Conservation (phyloP, 2,797 vertebrate genomes). For the Melanotaenia parkinsoni region DNA sequence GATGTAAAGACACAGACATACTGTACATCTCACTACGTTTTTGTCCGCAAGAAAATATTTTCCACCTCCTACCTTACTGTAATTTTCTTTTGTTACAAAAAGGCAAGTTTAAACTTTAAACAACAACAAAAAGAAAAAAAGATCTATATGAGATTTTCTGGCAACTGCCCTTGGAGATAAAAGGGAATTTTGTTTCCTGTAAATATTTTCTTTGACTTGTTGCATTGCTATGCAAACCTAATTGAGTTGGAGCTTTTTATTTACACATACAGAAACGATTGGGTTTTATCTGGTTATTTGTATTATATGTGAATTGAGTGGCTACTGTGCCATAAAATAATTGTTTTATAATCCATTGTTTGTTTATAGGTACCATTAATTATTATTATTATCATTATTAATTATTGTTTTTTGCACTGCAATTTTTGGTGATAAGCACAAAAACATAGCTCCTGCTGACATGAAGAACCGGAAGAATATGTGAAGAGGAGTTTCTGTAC, state of each 20-base stretch:
- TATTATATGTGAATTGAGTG: slow-evolving; percentile 99
- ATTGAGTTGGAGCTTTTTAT: slow-evolving; percentile 88
- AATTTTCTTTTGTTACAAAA: slow-evolving; percentile 91
- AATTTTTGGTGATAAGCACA: slow-evolving; percentile 99
- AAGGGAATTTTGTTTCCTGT: slow-evolving; percentile 91
- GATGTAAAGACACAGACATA: slow-evolving; percentile 98
- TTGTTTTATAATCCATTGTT: slow-evolving; percentile 94
- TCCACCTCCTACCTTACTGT: slow-evolving; percentile 92
- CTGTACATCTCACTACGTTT: slow-evolving; percentile 92
- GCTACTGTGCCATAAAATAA: slow-evolving; percentile 98
- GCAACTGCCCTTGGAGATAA: slow-evolving; percentile 75
- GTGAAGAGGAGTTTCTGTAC: slow-evolving; percentile 96
- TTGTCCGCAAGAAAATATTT: slow-evolving; percentile 87
- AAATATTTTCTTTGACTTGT: slow-evolving; percentile 94
- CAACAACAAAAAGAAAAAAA: slow-evolving; percentile 62
- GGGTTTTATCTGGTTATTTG: slow-evolving; percentile 94
- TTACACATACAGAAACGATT: slow-evolving; percentile 88
- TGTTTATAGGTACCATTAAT: slow-evolving; percentile 88
- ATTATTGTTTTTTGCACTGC: slow-evolving; percentile 99
- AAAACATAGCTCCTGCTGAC: slow-evolving; percentile 98
- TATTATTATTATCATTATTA: slow-evolving; percentile 85
- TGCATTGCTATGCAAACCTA: slow-evolving; percentile 99
- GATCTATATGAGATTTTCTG: slow-evolving; percentile 75
- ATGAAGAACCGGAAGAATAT: slow-evolving; percentile 95
- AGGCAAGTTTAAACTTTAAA: slow-evolving; percentile 69